phyloP scores from a whole-genome alignment of 2,113 vertebrate genomes.

The Thermophis baileyi region DNA sequence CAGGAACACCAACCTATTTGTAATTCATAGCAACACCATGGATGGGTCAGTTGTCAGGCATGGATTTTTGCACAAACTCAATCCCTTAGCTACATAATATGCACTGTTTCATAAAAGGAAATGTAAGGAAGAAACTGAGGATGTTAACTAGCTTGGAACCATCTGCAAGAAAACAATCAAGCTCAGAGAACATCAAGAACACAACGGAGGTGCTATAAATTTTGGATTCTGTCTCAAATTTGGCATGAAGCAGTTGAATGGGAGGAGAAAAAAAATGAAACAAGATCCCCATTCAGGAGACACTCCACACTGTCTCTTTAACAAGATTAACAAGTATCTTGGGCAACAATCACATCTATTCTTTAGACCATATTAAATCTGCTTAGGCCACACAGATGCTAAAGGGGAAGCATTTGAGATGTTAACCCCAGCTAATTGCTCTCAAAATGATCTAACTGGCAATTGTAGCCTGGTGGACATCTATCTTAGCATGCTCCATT shows the following conservation, averaged over 20 bases:
- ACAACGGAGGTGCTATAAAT: neutral
- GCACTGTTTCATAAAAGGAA: neutral
- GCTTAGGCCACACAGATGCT: neutral
- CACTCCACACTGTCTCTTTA: neutral
- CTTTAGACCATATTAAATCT: neutral
- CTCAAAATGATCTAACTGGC: neutral
- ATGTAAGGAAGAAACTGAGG: neutral
- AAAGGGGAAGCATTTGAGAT: neutral
- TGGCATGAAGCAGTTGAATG: neutral
- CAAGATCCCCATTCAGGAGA: neutral
- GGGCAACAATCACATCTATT: neutral
- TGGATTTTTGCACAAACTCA: neutral
- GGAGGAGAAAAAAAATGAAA: neutral
- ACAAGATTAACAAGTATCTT: neutral
- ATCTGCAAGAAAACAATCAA: neutral
- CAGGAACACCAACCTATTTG: neutral
- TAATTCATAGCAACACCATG: neutral
- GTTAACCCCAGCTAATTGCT: neutral
- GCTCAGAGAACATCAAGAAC: neutral
- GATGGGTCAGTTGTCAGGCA: neutral
- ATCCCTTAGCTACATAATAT: neutral
- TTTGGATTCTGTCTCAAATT: slow-evolving; percentile 24
- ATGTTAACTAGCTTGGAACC: neutral
- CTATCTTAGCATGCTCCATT: neutral
- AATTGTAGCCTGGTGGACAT: neutral